Evolutionary conservation across 2,113 vertebrate species (phyloP).

Genomic region (Melanerpes formicivorus): DNA sequence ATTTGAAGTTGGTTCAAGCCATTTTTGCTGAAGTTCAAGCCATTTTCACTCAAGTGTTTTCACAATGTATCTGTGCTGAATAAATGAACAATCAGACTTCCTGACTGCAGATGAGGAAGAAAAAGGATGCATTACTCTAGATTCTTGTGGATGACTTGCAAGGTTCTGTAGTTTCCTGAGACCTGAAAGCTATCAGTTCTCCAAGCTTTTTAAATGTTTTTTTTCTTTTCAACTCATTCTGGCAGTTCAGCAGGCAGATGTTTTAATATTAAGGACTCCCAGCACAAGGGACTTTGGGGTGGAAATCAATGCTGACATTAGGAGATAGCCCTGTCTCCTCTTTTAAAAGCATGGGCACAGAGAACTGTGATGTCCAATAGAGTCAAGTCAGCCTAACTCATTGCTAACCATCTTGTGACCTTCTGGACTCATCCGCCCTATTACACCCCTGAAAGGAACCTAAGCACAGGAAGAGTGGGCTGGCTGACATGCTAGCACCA

Average conservation of each 20-base stretch:
- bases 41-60: not conserved
- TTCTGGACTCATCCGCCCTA: not conserved
- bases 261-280: not conserved
- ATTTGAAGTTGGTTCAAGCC: not conserved
- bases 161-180: not conserved
- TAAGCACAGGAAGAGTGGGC: rapidly evolving
- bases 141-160: not conserved
- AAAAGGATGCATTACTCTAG: not conserved
- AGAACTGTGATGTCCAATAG: not conserved
- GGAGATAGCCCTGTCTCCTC: not conserved
- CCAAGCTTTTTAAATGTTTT: not conserved
- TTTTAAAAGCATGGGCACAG: not conserved
- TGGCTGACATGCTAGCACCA: not conserved
- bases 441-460: not conserved
- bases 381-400: not conserved
- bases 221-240: not conserved
- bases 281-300: not conserved
- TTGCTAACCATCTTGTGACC: not conserved
- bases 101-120: not conserved
- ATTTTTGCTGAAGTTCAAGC: not conserved
- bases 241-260: not conserved
- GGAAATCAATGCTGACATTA: not conserved
- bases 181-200: no score
- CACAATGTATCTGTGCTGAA: not conserved
- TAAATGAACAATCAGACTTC: not conserved